Base-by-base conservation (phyloP, 2,113 vertebrate species). In the Phalacrocorax aristotelis region DNA sequence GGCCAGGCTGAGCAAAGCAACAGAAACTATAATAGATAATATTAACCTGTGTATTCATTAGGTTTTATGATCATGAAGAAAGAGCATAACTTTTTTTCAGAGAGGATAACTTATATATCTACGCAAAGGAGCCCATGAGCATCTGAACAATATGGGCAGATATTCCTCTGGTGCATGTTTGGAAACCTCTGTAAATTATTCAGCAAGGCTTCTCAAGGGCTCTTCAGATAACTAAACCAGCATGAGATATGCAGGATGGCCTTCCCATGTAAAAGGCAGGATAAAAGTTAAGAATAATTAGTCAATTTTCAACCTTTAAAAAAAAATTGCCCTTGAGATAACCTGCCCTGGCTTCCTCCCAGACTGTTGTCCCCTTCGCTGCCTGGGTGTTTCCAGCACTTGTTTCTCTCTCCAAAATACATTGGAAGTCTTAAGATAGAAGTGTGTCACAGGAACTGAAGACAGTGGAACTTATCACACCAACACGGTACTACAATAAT, bases 401-500 rank as follows among this genome's bases (percentile, higher is more conserved):
- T 51, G 7, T 27, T 81, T 71, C 51, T 40, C 49, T n/a, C 55
- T 62, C 69, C 77, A 66, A 46, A 89, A 44, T 17, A 40, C 64
- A 40, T 11, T 4, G 1, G 7, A 42, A 90, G 26, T 27, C 58
- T 34, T 21, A 17, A 17, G n/a, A 68, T 0, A 60, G 30, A 46
- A 52, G 52, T 20, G 30, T 15, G 19, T 46, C 83, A 72, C 34
- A 15, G 60, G 48, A 79, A 12, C 11, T 30, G 15, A 12, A 30
- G 77, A 4, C 7, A 7, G 52, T 8, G 48, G 13, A 34, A 61
- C 13, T n/a, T 13, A 44, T 3, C 68, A 83, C 42, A 34, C 34
- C 51, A 38, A 18, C 20, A 19, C 3, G 2, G 26, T 2, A 25
- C 46, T 22, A 4, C 2, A 60, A 13, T 11, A 38, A 32, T 0